Base-by-base conservation (phyloP, 2,888 invertebrate species). In the Dexiosoma caninum region DNA sequence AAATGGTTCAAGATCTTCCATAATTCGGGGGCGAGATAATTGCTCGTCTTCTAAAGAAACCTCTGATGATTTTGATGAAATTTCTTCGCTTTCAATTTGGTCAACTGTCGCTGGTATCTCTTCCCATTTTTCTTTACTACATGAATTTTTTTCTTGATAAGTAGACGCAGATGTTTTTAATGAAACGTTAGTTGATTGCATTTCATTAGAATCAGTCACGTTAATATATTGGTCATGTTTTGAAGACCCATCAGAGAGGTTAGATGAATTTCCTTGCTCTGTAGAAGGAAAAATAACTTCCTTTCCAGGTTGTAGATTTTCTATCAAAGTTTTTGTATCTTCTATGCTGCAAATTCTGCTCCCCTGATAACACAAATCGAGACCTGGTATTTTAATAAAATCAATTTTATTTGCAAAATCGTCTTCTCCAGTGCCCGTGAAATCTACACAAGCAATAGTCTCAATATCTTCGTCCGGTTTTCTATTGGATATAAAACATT, bases 321-420 rank as follows among this genome's bases (percentile, higher is more conserved):
- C 6, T 5, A 1, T 32, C 9, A 9, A 5, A 27, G 32, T 35
- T 37, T n/a, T 71, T n/a, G 1, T 9, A 19, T 55, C 35, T 19
- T 14, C 12, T 19, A 53, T 7, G 4, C 2, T 6, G 8, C 1
- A n/a, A n/a, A 12, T 9, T 12, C 32, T 5, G 9, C 12, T 37
- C 19, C 12, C 14, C 14, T 12, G 16, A 1, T 2, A 14, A 12
- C 14, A 57, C 19, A 67, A 55, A 76, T 82, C 82, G 12, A 82
- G 42, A 2, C 78, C 78, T 6, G 78, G 78, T 76, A 82, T 82
- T 35, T 67, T 1, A n/a, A 59, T 12, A 30, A 16, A 62, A n/a
- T 60, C 71, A 14, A 27, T 0, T 32, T 70, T 55, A 21, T 44
- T 78, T 23, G n/a, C 60, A 37, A 59, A 19, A 42, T 30, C 27